Evolutionary conservation across 1,140 invertebrate genomes (phyloP).

Genomic region (Megalonaias nervosa): DNA sequence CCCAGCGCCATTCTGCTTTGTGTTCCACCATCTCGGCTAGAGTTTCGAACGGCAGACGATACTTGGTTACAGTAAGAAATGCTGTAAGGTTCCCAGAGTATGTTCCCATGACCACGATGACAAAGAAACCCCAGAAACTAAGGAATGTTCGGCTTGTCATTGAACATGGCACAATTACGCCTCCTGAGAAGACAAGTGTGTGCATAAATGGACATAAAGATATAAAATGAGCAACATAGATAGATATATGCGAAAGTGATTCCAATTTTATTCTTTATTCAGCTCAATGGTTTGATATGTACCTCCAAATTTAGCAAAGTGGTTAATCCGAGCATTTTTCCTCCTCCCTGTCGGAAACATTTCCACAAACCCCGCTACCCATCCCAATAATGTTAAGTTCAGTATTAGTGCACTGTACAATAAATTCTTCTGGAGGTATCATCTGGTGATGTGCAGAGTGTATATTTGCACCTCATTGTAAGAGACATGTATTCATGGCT

Average conservation of each 20-base stretch:
- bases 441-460: no score
- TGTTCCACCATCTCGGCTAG: conserved; percentile 37
- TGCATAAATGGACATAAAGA: not conserved
- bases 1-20: conserved; percentile 45
- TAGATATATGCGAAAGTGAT: not conserved
- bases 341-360: not conserved
- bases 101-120: conserved; percentile 90
- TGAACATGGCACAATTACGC: conserved; percentile 39
- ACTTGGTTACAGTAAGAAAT: conserved; percentile 85
- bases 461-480: no score
- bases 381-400: no score
- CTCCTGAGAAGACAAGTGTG: conserved; percentile 36
- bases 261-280: not conserved
- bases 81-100: conserved; percentile 95
- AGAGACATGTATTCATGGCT: no score
- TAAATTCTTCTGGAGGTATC: no score
- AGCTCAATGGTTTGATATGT: not conserved
- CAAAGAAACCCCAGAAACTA: conserved; percentile 94
- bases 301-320: not conserved
- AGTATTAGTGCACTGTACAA: no score
- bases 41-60: conserved; percentile 42
- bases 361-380: not conserved
- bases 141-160: conserved; percentile 76
- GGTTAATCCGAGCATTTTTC: not conserved
- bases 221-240: not conserved